Conservation (phyloP, 2,113 vertebrate genomes). For the Notothenia rossii region DNA sequence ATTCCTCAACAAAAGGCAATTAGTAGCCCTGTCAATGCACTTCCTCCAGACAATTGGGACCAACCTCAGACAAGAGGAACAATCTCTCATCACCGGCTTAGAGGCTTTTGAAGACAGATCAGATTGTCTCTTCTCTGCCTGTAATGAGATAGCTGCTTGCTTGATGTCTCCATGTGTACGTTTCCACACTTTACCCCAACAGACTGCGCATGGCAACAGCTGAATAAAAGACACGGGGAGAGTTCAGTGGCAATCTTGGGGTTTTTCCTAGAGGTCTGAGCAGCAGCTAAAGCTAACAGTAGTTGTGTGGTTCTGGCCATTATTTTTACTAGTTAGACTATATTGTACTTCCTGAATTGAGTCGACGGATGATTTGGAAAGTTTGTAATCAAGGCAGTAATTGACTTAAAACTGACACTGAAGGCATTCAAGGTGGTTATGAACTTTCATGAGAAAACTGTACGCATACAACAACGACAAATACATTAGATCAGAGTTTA, state of each 20-base stretch:
- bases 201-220: constrained; percentile 4
- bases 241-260: constrained; percentile 3
- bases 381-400: background rate
- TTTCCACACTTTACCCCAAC: constrained; percentile 36
- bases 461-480: background rate
- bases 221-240: constrained; percentile 21
- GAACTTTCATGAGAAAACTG: background rate
- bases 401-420: background rate
- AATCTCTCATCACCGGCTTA: constrained; percentile 44
- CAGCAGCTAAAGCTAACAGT: too few species aligned
- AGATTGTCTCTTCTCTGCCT: constrained; percentile 44
- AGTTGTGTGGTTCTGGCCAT: background rate
- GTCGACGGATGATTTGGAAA: background rate
- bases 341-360: background rate
- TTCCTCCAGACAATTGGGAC: constrained; percentile 42
- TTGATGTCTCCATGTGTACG: constrained; percentile 57
- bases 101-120: constrained; percentile 42
- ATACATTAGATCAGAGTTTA: background rate
- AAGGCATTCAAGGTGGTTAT: background rate
- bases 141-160: constrained; percentile 48
- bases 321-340: background rate
- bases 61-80: constrained; percentile 30
- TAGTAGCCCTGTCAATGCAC: constrained; percentile 26
- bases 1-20: constrained; percentile 41
- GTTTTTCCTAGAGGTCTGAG: background rate